Conservation (phyloP, 2,113 vertebrate genomes). For the Sinocyclocheilus rhinocerous region DNA sequence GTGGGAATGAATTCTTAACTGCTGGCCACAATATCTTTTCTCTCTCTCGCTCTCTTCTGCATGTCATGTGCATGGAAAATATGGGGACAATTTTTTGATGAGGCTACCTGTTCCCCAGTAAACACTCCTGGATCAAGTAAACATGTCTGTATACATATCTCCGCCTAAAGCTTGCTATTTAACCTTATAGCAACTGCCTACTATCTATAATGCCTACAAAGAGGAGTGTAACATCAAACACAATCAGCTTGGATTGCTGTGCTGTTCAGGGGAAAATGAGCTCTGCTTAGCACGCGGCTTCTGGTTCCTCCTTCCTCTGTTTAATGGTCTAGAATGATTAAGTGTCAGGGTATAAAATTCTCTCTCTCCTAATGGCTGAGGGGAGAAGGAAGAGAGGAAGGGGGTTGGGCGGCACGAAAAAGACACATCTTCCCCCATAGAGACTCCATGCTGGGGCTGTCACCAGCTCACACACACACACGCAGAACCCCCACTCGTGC, state of each 20-base stretch:
- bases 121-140: background rate
- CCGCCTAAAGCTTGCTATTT: background rate
- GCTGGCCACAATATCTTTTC: too few relatives aligned
- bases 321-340: conserved; percentile 51
- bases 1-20: too few relatives aligned
- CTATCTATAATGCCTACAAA: background rate
- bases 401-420: conserved; percentile 55
- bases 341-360: conserved; percentile 42
- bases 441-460: conserved; percentile 48
- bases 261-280: background rate
- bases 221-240: conserved; percentile 3
- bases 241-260: background rate
- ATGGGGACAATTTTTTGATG: too few relatives aligned
- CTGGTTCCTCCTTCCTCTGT: conserved; percentile 45
- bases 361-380: conserved; percentile 40
- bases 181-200: background rate
- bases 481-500: conserved; percentile 40
- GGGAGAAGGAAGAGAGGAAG: conserved; percentile 29
- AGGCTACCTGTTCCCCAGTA: background rate
- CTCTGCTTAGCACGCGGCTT: conserved; percentile 14
- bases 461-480: conserved; percentile 31
- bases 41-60: too few relatives aligned
- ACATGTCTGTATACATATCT: background rate
- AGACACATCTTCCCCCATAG: conserved; percentile 41
- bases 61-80: too few relatives aligned